Evolutionary conservation across 2,113 vertebrate species (phyloP).

Genomic region (Megaceryle torquata): DNA sequence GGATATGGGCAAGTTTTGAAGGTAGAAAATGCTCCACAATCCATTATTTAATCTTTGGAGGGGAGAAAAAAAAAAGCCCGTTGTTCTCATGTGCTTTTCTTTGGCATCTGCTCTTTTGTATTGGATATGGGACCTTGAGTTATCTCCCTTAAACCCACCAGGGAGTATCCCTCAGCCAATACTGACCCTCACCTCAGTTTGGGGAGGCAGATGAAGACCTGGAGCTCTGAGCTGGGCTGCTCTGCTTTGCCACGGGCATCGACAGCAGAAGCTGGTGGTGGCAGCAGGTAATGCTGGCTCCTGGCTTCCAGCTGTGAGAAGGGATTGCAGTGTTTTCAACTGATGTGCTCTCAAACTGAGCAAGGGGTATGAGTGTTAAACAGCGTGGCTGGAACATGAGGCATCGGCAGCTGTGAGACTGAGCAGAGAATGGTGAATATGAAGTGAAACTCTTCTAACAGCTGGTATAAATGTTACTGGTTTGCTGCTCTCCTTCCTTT

Average conservation of each 20-base stretch:
- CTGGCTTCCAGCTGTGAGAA: not conserved
- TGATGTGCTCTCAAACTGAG: accelerated
- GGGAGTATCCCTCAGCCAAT: too few relatives aligned
- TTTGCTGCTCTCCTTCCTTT: not conserved
- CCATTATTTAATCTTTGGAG: not conserved
- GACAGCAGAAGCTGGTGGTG: accelerated
- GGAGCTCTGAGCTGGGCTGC: not conserved
- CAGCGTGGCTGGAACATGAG: not conserved
- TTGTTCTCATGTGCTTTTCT: not conserved
- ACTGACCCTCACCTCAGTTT: accelerated
- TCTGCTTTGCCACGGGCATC: not conserved
- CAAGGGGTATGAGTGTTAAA: not conserved
- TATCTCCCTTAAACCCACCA: accelerated
- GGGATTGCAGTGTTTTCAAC: not conserved
- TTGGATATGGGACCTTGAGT: not conserved
- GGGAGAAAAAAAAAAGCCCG: not conserved
- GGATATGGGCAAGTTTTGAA: not conserved
- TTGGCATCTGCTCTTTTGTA: not conserved
- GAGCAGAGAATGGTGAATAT: not conserved
- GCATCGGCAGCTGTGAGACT: not conserved
- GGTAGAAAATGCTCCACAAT: not conserved
- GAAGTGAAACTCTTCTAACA: not conserved
- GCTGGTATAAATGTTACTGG: not conserved
- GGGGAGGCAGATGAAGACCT: not conserved
- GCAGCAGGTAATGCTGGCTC: accelerated